Conservation (phyloP, 2,888 invertebrate species). For the Rhagophthalmus giganteus region DNA sequence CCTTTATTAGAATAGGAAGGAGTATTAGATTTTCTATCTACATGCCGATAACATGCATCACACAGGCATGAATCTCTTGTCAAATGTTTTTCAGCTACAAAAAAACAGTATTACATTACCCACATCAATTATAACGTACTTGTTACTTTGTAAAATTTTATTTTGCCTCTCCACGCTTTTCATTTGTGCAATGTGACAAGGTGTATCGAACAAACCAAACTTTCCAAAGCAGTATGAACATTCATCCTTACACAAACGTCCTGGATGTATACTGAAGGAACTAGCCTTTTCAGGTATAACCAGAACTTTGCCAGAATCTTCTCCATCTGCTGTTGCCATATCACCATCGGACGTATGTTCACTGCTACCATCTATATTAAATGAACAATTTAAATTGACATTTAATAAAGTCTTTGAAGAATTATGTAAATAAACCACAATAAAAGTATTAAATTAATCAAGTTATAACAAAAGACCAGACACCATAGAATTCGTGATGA, state of each 20-base stretch:
- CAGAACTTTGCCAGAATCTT: slow-evolving; percentile 61
- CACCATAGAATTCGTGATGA: slow-evolving; percentile 9
- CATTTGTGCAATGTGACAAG: slow-evolving; percentile 85
- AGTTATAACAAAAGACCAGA: slow-evolving; percentile 1
- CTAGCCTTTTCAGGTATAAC: slow-evolving; percentile 88
- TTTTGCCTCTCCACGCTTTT: slow-evolving; percentile 80
- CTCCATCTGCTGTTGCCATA: slow-evolving; percentile 47
- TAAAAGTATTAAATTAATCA: not conserved
- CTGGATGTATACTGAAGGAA: slow-evolving; percentile 85
- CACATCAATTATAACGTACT: slow-evolving; percentile 2
- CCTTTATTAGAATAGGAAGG: slow-evolving; percentile 65
- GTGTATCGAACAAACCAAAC: slow-evolving; percentile 83
- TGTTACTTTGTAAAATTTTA: slow-evolving; percentile 74
- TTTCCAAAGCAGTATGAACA: slow-evolving; percentile 87
- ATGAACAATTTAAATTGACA: not conserved
- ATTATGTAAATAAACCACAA: too few relatives aligned
- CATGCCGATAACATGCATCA: slow-evolving; percentile 84
- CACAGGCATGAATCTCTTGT: slow-evolving; percentile 84
- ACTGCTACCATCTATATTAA: slow-evolving; percentile 52
- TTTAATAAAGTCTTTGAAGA: too few relatives aligned
- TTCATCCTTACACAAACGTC: slow-evolving; percentile 78
- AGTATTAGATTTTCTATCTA: slow-evolving; percentile 78
- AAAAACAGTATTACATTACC: not conserved
- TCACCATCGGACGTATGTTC: slow-evolving; percentile 55
- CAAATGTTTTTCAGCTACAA: slow-evolving; percentile 75